Evolutionary conservation across 2,888 invertebrate species (phyloP), one percentile per base, ranked within the genome.

Genomic region (Sinotaia quadrata): DNA sequence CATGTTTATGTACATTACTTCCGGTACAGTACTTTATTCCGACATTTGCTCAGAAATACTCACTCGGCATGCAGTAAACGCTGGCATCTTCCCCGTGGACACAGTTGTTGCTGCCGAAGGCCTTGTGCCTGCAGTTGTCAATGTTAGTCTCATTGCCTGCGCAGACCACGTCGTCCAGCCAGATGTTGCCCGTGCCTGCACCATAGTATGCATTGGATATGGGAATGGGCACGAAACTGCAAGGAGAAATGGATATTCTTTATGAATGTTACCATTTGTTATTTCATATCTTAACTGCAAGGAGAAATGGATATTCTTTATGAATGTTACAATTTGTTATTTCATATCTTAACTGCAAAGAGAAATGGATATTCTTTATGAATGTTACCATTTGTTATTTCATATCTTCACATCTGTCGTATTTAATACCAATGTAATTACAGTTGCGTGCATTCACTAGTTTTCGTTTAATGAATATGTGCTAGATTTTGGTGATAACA

Each of bases 111-210:
- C 69, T 69, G 33, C 82, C 82, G 76, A 77, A 78, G 0, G 79
- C 78, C 12, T 78, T 66, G 66, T 82, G 81, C 31, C 76, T 74
- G 74, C 82, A 82, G 2, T 75, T 49, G 2, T 71, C 72, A 7
- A 81, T 41, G 29, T 75, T 78, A 0, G 67, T 69, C 52, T 82
- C 82, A 7, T 72, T 76, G 5, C 82, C 82, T 8, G n/a, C 27
- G 67, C 82, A 82, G 31, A 73, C 56, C n/a, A 82, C 56, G 59
- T 81, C 80, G 65, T 81, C 82, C 27, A 82, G 68, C 69, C 75
- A 77, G 31, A 65, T 65, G 5, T 21, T 37, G 15, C 65, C 65
- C 0, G 10, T 33, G 10, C 62, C 62, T 10, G 7, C 21, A 3
- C 62, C 62, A 37, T 36, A 62, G 37, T 52, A 52, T 7, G 51